These are phyloP conservation scores for Musca domestica DNA, from an alignment of 1,140 invertebrate species.

Conservation along the genomic window DNA sequence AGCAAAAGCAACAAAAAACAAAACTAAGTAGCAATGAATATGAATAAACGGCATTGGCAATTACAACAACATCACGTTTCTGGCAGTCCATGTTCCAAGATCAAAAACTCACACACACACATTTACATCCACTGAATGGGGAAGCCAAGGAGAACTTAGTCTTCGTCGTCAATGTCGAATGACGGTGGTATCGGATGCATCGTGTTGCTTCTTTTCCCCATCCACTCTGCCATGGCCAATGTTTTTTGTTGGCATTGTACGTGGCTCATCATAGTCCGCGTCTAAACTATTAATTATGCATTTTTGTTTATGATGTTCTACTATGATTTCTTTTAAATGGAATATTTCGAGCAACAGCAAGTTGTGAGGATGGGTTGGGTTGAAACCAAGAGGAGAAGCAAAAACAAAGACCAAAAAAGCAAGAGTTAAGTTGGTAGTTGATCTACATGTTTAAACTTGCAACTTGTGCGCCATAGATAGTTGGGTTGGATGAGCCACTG, in stretches of 20 bases:
- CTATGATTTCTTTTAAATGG: neutral
- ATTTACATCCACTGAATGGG: no score
- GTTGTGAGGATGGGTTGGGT: neutral
- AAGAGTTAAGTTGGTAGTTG: slow-evolving; percentile 15
- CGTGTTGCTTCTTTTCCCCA: no score
- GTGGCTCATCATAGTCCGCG: no score
- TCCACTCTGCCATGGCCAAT: no score
- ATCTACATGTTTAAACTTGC: slow-evolving; percentile 11
- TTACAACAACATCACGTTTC: slow-evolving; percentile 17
- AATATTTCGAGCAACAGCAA: neutral
- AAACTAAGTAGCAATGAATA: no score
- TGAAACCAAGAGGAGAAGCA: neutral
- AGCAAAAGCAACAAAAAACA: no score
- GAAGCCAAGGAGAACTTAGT: no score
- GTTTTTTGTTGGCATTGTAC: no score
- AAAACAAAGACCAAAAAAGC: neutral
- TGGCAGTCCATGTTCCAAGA: neutral
- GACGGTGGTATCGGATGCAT: no score
- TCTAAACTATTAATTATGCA: slow-evolving; percentile 20
- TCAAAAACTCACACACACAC: no score
- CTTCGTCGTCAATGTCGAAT: no score
- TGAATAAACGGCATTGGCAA: slow-evolving; percentile 13
- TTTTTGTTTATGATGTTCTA: slow-evolving; percentile 7
- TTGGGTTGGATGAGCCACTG: no score
- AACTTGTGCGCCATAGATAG: neutral